Evolutionary conservation across 2,888 invertebrate species (phyloP).

Genomic region (Andrena marginata): DNA sequence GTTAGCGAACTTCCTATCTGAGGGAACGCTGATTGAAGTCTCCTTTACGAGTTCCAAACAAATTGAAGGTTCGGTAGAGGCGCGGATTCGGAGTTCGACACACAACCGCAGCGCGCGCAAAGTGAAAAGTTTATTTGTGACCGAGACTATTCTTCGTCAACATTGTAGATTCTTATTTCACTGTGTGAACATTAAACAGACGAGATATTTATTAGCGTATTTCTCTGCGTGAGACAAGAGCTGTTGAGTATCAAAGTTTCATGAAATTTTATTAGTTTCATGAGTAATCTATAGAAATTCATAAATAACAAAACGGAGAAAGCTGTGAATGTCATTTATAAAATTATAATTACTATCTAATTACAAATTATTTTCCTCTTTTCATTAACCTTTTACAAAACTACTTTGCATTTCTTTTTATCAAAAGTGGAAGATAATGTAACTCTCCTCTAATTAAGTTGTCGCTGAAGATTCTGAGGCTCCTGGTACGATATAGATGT

Average conservation of each 20-base stretch:
- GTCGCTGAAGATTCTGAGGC: too few species aligned
- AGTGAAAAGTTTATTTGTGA: background rate
- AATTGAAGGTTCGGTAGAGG: background rate
- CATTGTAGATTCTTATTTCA: background rate
- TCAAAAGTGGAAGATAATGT: too few species aligned
- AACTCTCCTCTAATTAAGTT: too few species aligned
- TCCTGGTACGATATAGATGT: too few species aligned
- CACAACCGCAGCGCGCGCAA: background rate
- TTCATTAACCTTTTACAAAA: too few species aligned
- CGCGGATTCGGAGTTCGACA: background rate
- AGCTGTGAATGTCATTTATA: too few species aligned
- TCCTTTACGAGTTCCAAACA: background rate
- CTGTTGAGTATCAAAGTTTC: background rate
- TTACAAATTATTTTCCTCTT: too few species aligned
- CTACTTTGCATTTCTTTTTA: too few species aligned
- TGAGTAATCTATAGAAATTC: too few species aligned
- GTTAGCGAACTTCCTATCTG: background rate
- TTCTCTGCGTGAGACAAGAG: background rate
- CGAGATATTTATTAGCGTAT: background rate
- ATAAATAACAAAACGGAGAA: too few species aligned
- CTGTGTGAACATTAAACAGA: background rate
- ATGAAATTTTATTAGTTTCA: too few species aligned
- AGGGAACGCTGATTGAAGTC: background rate
- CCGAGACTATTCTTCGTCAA: background rate
- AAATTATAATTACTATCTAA: too few species aligned